These are phyloP conservation scores for Stichopus horrens DNA, from an alignment of 53 echinoderm and acorn worm genomes.

Conservation along the genomic window DNA sequence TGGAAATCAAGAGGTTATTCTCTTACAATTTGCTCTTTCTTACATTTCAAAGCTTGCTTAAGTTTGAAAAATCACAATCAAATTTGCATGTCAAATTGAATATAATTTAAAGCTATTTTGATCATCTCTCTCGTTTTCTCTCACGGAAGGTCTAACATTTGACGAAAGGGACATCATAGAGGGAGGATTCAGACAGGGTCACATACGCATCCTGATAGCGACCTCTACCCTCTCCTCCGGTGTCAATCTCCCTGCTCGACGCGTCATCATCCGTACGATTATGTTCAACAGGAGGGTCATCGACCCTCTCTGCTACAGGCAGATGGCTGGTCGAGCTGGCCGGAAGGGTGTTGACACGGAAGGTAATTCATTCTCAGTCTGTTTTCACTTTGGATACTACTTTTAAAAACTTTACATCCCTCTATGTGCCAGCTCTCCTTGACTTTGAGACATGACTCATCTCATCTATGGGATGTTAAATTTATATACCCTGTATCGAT, in stretches of 20 bases:
- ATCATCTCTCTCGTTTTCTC: neutral
- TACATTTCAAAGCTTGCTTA: no score
- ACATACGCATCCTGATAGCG: constrained; percentile 83
- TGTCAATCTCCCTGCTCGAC: constrained; percentile 93
- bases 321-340: constrained; percentile 97
- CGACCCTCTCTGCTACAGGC: constrained; percentile 85
- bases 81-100: neutral
- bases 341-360: constrained; percentile 89
- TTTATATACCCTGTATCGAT: no score
- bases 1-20: no score
- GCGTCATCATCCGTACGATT: constrained; percentile 90
- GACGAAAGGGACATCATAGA: constrained; percentile 97
- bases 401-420: neutral
- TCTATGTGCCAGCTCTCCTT: no score
- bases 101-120: neutral
- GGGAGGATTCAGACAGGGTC: constrained; percentile 90
- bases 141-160: constrained; percentile 80
- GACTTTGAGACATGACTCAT: no score
- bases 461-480: no score
- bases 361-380: constrained; percentile 48
- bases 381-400: neutral
- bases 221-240: constrained; percentile 98
- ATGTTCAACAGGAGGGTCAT: constrained; percentile 96
- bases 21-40: no score
- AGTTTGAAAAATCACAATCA: no score